Percentiles rank a stretch among this genome's conserved stretches.
Conservation (phyloP, 2,888 invertebrate genomes). For the Ochropleura plecta region DNA sequence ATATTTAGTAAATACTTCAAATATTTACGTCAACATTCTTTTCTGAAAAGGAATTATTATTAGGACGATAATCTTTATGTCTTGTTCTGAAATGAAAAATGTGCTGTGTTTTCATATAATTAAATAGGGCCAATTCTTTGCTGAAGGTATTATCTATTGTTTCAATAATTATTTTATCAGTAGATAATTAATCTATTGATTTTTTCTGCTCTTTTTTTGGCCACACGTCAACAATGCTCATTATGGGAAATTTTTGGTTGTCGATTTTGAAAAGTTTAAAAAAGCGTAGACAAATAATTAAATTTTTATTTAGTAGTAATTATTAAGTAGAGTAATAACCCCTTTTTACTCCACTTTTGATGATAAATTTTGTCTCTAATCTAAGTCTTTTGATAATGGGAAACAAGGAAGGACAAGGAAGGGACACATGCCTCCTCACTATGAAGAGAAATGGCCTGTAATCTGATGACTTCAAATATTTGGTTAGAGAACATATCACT, state of each 20-base stretch:
- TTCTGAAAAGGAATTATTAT: slow-evolving; percentile 14
- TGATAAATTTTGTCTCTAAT: not conserved
- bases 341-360: not conserved
- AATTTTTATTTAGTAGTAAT: no score
- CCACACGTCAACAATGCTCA: not conserved
- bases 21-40: slow-evolving; percentile 16
- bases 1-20: slow-evolving; percentile 5
- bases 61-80: slow-evolving; percentile 11
- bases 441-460: not conserved
- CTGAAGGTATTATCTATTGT: not conserved
- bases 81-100: not conserved
- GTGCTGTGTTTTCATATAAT: slow-evolving; percentile 1
- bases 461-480: not conserved
- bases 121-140: not conserved
- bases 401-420: no score
- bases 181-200: not conserved
- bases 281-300: not conserved
- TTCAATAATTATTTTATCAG: not conserved
- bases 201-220: not conserved
- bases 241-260: not conserved
- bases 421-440: not conserved
- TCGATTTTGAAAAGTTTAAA: not conserved
- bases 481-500: not conserved
- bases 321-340: not conserved
- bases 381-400: not conserved